Conservation (phyloP, 2,888 invertebrate genomes). For the Chesias legatella region DNA sequence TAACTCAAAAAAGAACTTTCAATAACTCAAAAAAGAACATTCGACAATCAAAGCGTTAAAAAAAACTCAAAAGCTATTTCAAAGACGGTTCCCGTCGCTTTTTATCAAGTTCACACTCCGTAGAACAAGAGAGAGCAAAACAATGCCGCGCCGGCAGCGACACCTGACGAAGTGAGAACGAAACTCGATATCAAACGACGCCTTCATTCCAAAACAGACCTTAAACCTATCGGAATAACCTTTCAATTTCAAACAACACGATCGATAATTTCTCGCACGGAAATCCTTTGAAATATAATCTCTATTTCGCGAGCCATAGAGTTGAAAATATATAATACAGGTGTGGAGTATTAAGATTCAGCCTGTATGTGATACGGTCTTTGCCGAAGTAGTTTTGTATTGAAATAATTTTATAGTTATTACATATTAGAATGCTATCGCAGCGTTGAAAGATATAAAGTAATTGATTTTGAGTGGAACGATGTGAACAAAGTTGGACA, state of each 20-base stretch:
- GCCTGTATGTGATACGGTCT: conserved; percentile 69
- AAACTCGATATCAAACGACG: conserved; percentile 59
- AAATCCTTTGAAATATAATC: conserved; percentile 25
- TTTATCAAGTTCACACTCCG: conserved; percentile 72
- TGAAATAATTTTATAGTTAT: conserved; percentile 78
- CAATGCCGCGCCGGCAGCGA: conserved; percentile 70
- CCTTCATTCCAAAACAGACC: conserved; percentile 29
- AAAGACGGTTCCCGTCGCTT: conserved; percentile 55
- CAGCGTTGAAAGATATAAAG: conserved; percentile 30
- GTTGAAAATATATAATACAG: conserved; percentile 35
- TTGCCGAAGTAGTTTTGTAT: conserved; percentile 75
- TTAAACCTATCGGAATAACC: conserved; percentile 31
- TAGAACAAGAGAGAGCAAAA: conserved; percentile 74
- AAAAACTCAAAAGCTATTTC: conserved; percentile 55
- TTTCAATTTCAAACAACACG: conserved; percentile 32
- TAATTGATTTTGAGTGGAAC: conserved; percentile 25
- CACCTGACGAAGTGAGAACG: conserved; percentile 77
- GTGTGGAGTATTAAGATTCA: conserved; percentile 58
- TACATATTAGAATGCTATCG: conserved; percentile 68
- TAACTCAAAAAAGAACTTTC: conserved; percentile 11
- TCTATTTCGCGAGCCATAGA: conserved; percentile 34
- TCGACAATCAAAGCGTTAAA: conserved; percentile 27
- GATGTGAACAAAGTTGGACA: no score
- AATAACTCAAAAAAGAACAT: conserved; percentile 18
- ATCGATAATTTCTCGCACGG: conserved; percentile 11